These are phyloP conservation scores for Aulostomus chinensis DNA, from an alignment of 2,797 vertebrate genomes.

Conservation along the genomic window DNA sequence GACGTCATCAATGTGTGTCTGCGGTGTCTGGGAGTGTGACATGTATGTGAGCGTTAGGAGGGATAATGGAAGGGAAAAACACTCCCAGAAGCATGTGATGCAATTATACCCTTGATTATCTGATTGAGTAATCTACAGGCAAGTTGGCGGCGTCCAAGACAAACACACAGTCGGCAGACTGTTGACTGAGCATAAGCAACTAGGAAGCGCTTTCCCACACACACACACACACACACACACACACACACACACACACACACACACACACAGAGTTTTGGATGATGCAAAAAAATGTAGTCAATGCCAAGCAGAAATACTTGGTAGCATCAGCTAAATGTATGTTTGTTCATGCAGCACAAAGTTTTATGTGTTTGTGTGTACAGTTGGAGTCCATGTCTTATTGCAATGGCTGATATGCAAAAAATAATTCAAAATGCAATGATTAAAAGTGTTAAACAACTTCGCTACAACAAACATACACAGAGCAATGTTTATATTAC, in stretches of 20 bases:
- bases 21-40: slow-evolving; percentile 15
- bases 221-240: slow-evolving; percentile 18
- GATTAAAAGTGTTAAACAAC: too few species aligned
- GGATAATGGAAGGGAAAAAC: slow-evolving; percentile 71
- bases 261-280: slow-evolving; percentile 20
- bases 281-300: slow-evolving; percentile 27
- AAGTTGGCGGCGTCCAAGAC: slow-evolving; percentile 62
- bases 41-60: slow-evolving; percentile 51
- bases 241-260: slow-evolving; percentile 15
- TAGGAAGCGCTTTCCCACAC: slow-evolving; percentile 10
- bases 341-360: not conserved
- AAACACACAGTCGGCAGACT: slow-evolving; percentile 62
- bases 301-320: slow-evolving; percentile 10
- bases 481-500: too few species aligned
- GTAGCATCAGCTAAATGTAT: slow-evolving; percentile 10
- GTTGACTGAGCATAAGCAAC: slow-evolving; percentile 60
- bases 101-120: slow-evolving; percentile 73
- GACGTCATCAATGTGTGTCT: slow-evolving; percentile 43
- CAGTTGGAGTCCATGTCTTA: not conserved
- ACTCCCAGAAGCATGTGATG: slow-evolving; percentile 75
- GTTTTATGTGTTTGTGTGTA: not conserved
- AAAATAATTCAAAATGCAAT: slow-evolving; percentile 1
- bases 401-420: slow-evolving; percentile 7
- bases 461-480: too few species aligned
- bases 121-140: slow-evolving; percentile 73